Base-by-base conservation (phyloP, 2,113 vertebrate species). In the Candoia aspera region DNA sequence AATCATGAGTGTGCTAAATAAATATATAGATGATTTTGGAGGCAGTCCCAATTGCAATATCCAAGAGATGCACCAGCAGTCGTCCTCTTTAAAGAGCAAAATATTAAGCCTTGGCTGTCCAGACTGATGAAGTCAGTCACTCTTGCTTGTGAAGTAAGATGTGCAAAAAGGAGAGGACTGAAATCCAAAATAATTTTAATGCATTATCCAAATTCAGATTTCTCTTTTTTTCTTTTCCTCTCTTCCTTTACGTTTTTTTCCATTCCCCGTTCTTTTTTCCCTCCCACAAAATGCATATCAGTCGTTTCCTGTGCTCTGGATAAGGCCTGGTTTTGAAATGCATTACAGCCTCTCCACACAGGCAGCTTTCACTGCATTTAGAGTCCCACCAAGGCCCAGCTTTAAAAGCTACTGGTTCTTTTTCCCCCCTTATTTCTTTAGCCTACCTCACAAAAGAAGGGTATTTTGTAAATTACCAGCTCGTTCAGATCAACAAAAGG, bases 391-490 rank as follows among this genome's bases (percentile, higher is more conserved):
- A 99, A 99, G 99, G 99, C 99, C 98, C 98, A 98, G 99, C 98
- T 99, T 99, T 99, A 99, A 99, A 99, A 99, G 99, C 99, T 99
- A 99, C 98, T 98, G 98, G 99, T 99, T 99, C 98, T 98, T 98
- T 99, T 98, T 98, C 98, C 98, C 98, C 98, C 58, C n/a, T 89
- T 92, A 79, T 83, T 92, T 92, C 91, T 92, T 99, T 99, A 99
- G 99, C 99, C 99, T 98, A 98, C 97, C 98, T 98, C 99, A 99
- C 99, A 99, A 99, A 99, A 97, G 99, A 99, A 99, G 99, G 99
- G 99, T 99, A 99, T 99, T 99, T 99, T 99, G 99, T 99, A 99
- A 99, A 99, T 99, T 99, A 99, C 99, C 99, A 99, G 98, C 99
- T 99, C 99, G 99, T 99, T 99, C 99, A 99, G 98, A 99, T 98